These are phyloP conservation scores for Tromatobia lineatoria DNA, from an alignment of 2,888 invertebrate species.

Conservation along the genomic window DNA sequence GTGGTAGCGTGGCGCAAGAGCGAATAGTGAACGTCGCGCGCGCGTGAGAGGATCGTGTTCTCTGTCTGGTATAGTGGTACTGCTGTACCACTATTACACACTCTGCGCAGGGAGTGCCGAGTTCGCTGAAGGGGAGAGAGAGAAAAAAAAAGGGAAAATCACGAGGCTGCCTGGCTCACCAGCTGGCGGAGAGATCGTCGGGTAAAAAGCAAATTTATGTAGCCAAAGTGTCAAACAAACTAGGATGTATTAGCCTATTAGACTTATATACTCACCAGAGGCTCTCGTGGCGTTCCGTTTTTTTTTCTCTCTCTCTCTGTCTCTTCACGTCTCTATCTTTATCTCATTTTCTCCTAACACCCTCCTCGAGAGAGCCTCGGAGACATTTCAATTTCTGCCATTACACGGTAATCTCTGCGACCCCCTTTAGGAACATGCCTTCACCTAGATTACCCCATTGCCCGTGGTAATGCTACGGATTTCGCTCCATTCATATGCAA, in stretches of 20 bases:
- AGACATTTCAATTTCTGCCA: conserved; percentile 18
- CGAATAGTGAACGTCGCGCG: conserved; percentile 46
- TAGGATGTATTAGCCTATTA: conserved; percentile 67
- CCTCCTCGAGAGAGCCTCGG: conserved; percentile 18
- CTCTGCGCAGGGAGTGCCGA: conserved; percentile 22
- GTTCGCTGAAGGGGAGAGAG: conserved; percentile 18
- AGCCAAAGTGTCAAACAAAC: conserved; percentile 70
- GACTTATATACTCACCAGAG: conserved; percentile 56
- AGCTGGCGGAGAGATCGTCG: conserved; percentile 60
- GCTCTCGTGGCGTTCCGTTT: conserved; percentile 40
- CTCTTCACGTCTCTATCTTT: conserved; percentile 9
- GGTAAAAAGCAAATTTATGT: conserved; percentile 70
- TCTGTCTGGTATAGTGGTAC: neutral
- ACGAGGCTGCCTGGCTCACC: conserved; percentile 24
- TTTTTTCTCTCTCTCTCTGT: conserved; percentile 19
- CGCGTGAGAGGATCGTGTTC: conserved; percentile 38
- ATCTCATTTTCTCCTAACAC: conserved; percentile 50
- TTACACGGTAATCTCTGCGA: conserved; percentile 20
- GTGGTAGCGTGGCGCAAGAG: conserved; percentile 31
- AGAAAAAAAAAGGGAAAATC: conserved; percentile 13
- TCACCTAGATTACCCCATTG: neutral
- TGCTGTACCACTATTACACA: neutral
- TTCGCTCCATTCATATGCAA: neutral
- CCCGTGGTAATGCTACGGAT: neutral
- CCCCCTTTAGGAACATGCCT: conserved; percentile 1